Evolutionary conservation across 2,797 vertebrate species (phyloP), one percentile per base, ranked within the genome.

Genomic region (Hipposideros larvatus): DNA sequence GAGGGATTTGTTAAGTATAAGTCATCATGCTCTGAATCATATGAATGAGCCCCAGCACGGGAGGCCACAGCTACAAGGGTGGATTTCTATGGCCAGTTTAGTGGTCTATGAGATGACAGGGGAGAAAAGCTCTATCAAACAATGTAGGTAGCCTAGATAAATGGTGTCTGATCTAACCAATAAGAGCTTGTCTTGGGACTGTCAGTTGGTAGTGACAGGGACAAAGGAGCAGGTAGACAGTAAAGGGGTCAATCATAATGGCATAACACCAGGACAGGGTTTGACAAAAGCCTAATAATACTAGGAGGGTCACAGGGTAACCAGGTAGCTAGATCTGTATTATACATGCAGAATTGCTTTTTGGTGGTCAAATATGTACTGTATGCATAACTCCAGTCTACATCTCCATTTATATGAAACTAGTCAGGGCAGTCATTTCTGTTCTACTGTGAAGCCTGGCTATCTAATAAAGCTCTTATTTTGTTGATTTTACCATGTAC

Each of bases 111-210:
- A 82, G 22, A 92, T 28, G 55, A 34, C 34, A 28, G 61, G 53
- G 53, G 26, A 83, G n/a, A 92, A 82, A 24, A 95, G 59, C n/a
- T 61, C 84, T 70, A 75, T 68, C 15, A 75, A 75, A 66, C 80
- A 87, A 70, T 8, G 68, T 1, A 70, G 28, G 41, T 4, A 82
- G 46, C 28, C 48, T 26, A 80, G 14, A 74, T 66, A 91, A 95
- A 59, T 24, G 46, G 34, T 75, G 59, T 61, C 26, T 59, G 14
- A 68, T 43, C 34, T 75, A 59, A 68, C 61, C 53, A 92, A 43
- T 53, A 34, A 70, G 71, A 88, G 61, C 61, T 70, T 77, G n/a
- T 84, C 70, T 63, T 77, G 7, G 5, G 4, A 87, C 37, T 37
- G 13, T 68, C 73, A 77, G 41, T 51, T 92, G 59, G 78, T 34